phyloP scores from a whole-genome alignment of 2,113 vertebrate genomes.

The Sebastes fasciatus region DNA sequence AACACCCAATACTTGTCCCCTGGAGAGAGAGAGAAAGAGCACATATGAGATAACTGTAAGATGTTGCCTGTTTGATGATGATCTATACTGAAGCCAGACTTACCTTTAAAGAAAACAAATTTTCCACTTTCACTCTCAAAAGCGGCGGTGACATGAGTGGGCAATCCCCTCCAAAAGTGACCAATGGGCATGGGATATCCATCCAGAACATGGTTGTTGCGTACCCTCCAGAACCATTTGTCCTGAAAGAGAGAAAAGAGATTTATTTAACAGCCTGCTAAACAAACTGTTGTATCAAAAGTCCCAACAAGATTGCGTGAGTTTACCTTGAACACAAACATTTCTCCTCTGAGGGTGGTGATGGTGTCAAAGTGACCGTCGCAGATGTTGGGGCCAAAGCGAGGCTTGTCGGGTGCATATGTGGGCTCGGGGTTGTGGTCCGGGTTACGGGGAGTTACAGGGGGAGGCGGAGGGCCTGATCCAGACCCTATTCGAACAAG shows the following conservation, averaged over 20 bases:
- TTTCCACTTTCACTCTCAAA: constrained; percentile 93
- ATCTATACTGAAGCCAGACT: neutral
- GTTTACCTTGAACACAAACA: constrained; percentile 94
- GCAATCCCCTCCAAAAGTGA: constrained; percentile 92
- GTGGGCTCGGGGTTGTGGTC: constrained; percentile 66
- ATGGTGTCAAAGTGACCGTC: constrained; percentile 93
- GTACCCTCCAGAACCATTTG: constrained; percentile 93
- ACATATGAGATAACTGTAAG: neutral
- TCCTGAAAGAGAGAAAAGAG: constrained; percentile 67
- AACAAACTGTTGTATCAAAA: neutral
- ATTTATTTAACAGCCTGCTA: neutral
- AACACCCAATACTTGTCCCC: constrained; percentile 93
- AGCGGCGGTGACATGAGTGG: constrained; percentile 86
- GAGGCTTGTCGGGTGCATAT: constrained; percentile 76
- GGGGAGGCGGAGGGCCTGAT: constrained; percentile 69
- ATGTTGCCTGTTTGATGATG: neutral
- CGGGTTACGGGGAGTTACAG: constrained; percentile 74
- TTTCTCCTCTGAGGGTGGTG: constrained; percentile 90
- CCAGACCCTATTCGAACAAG: constrained; percentile 70
- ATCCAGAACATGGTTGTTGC: constrained; percentile 89
- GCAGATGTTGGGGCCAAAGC: constrained; percentile 89
- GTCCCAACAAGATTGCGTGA: neutral
- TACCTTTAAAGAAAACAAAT: constrained; percentile 95
- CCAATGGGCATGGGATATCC: constrained; percentile 94
- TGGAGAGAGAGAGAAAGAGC: constrained; percentile 53